Evolutionary conservation across 2,113 vertebrate species (phyloP).

Genomic region (Alces alces): DNA sequence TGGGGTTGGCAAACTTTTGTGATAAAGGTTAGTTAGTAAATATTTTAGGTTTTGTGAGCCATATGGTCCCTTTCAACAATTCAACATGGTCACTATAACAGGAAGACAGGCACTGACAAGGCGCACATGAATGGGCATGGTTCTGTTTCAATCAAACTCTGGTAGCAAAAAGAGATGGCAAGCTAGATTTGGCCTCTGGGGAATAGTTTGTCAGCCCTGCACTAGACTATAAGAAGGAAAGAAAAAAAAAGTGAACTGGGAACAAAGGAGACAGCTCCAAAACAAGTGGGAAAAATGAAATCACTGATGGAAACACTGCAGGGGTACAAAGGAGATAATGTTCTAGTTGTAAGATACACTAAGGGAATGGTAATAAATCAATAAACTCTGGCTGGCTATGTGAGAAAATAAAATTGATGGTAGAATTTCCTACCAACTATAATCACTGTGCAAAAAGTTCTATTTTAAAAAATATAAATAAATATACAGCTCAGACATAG

Average conservation of each 20-base stretch:
- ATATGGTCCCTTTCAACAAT: background rate
- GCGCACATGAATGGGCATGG: background rate
- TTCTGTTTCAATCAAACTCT: background rate
- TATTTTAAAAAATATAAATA: background rate
- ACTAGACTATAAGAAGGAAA: background rate
- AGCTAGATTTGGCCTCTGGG: background rate
- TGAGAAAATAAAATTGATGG: background rate
- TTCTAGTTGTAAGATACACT: background rate
- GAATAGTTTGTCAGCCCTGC: background rate
- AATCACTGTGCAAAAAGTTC: background rate
- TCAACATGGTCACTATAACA: background rate
- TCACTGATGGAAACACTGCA: background rate
- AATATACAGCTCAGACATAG: background rate
- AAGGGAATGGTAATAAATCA: background rate
- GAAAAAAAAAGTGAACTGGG: background rate
- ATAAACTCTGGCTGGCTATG: background rate
- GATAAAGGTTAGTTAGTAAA: background rate
- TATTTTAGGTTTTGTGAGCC: background rate
- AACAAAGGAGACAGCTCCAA: background rate
- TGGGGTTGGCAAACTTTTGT: background rate
- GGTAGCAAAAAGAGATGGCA: background rate
- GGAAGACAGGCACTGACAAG: background rate
- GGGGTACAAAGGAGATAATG: background rate
- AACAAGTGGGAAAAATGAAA: background rate
- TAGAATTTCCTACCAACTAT: background rate